Conservation (phyloP, 2,888 invertebrate species). For the Copidosoma aretas region DNA sequence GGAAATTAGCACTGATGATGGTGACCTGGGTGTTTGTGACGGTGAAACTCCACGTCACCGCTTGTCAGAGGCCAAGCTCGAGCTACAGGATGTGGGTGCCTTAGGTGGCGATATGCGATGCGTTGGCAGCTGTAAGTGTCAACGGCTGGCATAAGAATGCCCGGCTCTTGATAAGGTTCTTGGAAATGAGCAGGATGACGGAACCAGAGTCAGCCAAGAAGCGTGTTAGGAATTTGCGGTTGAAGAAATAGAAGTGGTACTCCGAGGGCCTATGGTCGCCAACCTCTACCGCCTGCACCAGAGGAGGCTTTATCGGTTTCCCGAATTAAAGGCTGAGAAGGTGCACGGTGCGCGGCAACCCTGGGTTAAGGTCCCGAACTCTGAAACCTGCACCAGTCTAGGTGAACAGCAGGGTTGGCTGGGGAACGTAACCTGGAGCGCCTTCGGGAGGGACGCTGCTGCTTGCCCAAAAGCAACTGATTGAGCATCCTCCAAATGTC, state of each 20-base stretch:
- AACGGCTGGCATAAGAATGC: conserved; percentile 41
- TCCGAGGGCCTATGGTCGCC: background rate
- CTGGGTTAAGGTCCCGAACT: background rate
- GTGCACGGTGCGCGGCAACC: background rate
- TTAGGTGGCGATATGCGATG: conserved; percentile 49
- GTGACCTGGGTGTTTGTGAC: too few relatives aligned
- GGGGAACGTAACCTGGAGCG: background rate
- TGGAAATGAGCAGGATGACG: conserved; percentile 5
- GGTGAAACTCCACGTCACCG: background rate
- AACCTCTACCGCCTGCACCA: background rate
- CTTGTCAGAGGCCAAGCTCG: conserved; percentile 49
- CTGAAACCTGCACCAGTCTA: background rate
- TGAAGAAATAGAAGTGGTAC: conserved; percentile 8
- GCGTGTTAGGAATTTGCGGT: background rate
- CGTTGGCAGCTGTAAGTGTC: conserved; percentile 52
- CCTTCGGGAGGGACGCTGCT: background rate
- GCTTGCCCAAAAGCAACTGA: background rate
- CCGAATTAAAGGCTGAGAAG: background rate
- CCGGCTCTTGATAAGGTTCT: background rate
- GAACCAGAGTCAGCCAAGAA: conserved; percentile 22
- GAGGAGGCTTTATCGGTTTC: background rate
- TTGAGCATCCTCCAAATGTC: background rate
- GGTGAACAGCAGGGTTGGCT: background rate
- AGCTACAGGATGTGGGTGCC: conserved; percentile 45
- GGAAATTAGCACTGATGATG: too few relatives aligned